Evolutionary conservation across 2,888 invertebrate genomes (phyloP), one percentile per base, ranked within the genome.

Genomic region (Chydorus sphaericus): DNA sequence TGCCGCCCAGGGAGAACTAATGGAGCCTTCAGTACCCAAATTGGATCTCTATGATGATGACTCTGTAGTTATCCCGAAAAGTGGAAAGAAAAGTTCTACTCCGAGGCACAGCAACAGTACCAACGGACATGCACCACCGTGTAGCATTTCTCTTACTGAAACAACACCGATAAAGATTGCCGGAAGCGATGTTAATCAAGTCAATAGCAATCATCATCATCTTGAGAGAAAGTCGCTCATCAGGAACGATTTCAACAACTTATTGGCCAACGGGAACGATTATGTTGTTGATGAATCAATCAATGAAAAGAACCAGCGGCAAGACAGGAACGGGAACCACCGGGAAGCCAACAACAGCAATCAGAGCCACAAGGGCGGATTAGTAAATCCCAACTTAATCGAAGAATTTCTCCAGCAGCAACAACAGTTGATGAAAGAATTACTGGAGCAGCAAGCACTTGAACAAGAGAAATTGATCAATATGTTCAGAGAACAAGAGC

Each of bases 401-500:
- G 60, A 48, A 64, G 63, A 64, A 61, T 61, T 66, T 63, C 64
- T 65, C 62, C 75, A 76, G 33, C 77, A 81, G 60, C 83, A 85
- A 64, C 73, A 79, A 7, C 69, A 73, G 37, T 78, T 81, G 65
- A 78, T 83, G 75, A 69, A 74, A 1, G 75, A 73, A 54, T 66
- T 83, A 53, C 71, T 82, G 3, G 75, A 76, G 33, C 77, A 79
- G 56, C 82, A 83, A 64, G 77, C 78, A 58, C 72, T 71, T 50
- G 82, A 83, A 64, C 81, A 82, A 62, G 67, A 74, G 49, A 67
- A 75, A 28, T 69, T 83, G 61, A 79, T 80, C 62, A 73, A 78
- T 62, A 74, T 77, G 44, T 83, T 83, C 62, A 79, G 81, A 60
- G 75, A 76, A 51, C 82, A 83, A 64, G 80, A 82, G 63, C 73